Evolutionary conservation across 2,113 vertebrate genomes (phyloP).

Genomic region (Ornithorhynchus anatinus): DNA sequence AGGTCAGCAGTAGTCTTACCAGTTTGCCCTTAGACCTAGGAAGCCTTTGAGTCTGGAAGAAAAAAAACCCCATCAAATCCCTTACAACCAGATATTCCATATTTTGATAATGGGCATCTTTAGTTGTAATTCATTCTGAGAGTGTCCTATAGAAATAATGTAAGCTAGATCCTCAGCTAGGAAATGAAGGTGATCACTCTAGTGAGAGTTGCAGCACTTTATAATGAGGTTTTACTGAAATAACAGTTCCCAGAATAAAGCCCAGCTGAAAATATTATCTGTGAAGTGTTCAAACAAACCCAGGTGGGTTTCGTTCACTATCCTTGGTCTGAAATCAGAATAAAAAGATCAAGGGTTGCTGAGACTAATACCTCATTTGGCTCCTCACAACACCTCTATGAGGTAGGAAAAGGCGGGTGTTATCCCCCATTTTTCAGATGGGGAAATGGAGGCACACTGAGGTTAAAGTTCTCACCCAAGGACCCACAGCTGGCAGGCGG

Average conservation of each 20-base stretch:
- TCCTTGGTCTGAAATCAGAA: slow-evolving; percentile 11
- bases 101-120: no score
- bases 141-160: slow-evolving; percentile 44
- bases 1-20: slow-evolving; percentile 25
- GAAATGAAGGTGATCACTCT: slow-evolving; percentile 27
- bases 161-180: slow-evolving; percentile 26
- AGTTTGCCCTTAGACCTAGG: slow-evolving; percentile 37
- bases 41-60: slow-evolving; percentile 23
- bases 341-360: no score
- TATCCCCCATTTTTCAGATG: no score
- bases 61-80: slow-evolving; percentile 31
- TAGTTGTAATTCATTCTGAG: background rate
- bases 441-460: no score
- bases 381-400: no score
- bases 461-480: no score
- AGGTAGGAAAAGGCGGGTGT: no score
- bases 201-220: slow-evolving; percentile 24
- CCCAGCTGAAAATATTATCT: slow-evolving; percentile 13
- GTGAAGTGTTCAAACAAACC: slow-evolving; percentile 23
- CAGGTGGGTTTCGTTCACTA: slow-evolving; percentile 29
- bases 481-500: no score
- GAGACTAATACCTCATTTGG: no score
- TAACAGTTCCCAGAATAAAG: background rate
- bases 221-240: slow-evolving; percentile 19
- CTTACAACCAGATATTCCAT: background rate